A percentile compares a stretch with the other conserved stretches of the same genome.
phyloP scores from a whole-genome alignment of 2,113 vertebrate species.

The Embiotoca jacksoni region DNA sequence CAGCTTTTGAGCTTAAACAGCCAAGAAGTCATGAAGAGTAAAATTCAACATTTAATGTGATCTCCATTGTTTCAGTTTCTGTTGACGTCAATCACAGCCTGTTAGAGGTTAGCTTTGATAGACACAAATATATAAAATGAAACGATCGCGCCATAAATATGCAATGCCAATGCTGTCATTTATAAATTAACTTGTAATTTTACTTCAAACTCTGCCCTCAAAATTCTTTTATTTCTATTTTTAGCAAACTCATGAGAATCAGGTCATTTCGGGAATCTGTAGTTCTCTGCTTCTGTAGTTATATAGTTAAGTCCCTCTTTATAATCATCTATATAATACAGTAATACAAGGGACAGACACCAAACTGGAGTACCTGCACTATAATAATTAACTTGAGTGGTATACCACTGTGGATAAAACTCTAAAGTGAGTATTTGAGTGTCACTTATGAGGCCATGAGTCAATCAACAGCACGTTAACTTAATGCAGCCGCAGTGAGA shows the following conservation, averaged over 20 bases:
- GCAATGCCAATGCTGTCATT: neutral
- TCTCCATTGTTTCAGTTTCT: slow-evolving; percentile 48
- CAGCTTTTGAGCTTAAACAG: neutral
- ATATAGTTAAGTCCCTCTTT: neutral
- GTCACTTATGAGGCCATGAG: slow-evolving; percentile 31
- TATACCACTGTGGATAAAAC: slow-evolving; percentile 9
- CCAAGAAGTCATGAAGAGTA: slow-evolving; percentile 13
- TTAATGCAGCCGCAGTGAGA: slow-evolving; percentile 51
- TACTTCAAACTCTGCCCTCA: neutral
- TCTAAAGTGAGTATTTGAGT: slow-evolving; percentile 9
- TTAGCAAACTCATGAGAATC: no score
- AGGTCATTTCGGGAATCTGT: no score
- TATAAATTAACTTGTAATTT: no score
- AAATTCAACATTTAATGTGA: slow-evolving; percentile 42
- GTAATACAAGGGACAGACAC: neutral
- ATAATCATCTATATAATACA: neutral
- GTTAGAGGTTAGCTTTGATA: slow-evolving; percentile 23
- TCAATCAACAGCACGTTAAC: slow-evolving; percentile 68
- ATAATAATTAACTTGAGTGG: slow-evolving; percentile 8
- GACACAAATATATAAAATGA: slow-evolving; percentile 13
- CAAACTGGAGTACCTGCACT: neutral
- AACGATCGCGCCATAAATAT: slow-evolving; percentile 37
- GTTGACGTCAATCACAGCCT: slow-evolving; percentile 41
- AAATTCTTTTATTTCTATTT: neutral
- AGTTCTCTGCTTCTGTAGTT: no score